These are phyloP conservation scores for Thera britannica DNA, from an alignment of 2,888 invertebrate species.

Conservation along the genomic window DNA sequence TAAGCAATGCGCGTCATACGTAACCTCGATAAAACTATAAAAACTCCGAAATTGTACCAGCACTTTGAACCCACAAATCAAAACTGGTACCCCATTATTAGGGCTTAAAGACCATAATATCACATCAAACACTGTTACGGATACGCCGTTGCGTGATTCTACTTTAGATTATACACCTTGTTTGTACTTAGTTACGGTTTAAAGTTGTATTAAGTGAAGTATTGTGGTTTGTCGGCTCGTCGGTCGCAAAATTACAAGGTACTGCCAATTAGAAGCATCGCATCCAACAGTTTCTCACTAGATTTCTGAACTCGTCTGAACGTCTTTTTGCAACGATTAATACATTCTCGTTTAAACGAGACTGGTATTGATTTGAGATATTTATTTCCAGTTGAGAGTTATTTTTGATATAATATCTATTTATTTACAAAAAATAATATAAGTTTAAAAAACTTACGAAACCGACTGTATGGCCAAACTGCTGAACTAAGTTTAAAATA, in stretches of 20 bases:
- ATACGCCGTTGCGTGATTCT: constrained; percentile 9
- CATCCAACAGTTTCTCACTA: constrained; percentile 37
- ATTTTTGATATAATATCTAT: too few relatives aligned
- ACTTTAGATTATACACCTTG: constrained; percentile 15
- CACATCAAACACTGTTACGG: constrained; percentile 27
- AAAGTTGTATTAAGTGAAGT: constrained; percentile 6
- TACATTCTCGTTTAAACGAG: constrained; percentile 17
- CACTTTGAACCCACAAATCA: constrained; percentile 37
- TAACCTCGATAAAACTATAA: constrained; percentile 16
- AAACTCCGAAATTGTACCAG: constrained; percentile 18
- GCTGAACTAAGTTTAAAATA: too few relatives aligned
- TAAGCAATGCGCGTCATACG: constrained; percentile 11
- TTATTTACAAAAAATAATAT: too few relatives aligned
- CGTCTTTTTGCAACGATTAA: constrained; percentile 26
- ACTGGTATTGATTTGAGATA: constrained; percentile 9
- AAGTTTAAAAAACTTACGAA: too few relatives aligned
- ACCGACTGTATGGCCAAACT: too few relatives aligned
- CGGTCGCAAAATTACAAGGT: constrained; percentile 42
- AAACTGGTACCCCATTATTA: constrained; percentile 29
- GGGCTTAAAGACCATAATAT: constrained; percentile 32
- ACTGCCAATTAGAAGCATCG: constrained; percentile 38
- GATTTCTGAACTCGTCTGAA: constrained; percentile 21
- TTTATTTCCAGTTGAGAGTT: background rate
- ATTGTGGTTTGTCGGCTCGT: constrained; percentile 36
- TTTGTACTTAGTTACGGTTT: constrained; percentile 11